These are phyloP conservation scores for Cinclus mexicanus DNA, from an alignment of 2,113 vertebrate species.

Conservation along the genomic window DNA sequence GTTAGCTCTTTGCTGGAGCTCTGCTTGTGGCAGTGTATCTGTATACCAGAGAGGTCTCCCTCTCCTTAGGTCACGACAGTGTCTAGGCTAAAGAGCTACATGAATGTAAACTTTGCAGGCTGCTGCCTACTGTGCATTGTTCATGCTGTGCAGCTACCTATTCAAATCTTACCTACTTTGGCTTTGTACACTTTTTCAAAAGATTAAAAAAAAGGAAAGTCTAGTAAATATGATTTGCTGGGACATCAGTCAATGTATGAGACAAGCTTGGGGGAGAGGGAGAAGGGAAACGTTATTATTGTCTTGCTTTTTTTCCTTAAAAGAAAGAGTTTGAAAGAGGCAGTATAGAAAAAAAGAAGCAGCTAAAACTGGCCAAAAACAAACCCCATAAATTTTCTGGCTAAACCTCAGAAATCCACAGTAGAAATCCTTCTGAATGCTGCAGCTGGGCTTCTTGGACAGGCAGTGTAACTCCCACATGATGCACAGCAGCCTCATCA, in stretches of 20 bases:
- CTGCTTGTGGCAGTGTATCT: background rate
- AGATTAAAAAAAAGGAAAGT: background rate
- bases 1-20: background rate
- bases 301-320: background rate
- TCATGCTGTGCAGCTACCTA: background rate
- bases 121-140: background rate
- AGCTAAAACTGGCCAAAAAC: background rate
- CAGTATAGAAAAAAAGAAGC: background rate
- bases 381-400: background rate
- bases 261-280: background rate
- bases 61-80: background rate
- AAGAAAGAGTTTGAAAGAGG: background rate
- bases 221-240: background rate
- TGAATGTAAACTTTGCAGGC: background rate
- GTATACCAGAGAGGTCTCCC: background rate
- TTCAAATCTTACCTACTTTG: background rate
- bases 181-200: background rate
- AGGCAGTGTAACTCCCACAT: background rate
- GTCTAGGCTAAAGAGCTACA: background rate
- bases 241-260: background rate
- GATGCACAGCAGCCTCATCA: background rate
- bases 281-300: background rate
- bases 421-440: conserved; percentile 26
- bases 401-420: conserved; percentile 6
- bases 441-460: conserved; percentile 38